Evolutionary conservation across 2,113 vertebrate genomes (phyloP).

Genomic region (Raja brachyura): DNA sequence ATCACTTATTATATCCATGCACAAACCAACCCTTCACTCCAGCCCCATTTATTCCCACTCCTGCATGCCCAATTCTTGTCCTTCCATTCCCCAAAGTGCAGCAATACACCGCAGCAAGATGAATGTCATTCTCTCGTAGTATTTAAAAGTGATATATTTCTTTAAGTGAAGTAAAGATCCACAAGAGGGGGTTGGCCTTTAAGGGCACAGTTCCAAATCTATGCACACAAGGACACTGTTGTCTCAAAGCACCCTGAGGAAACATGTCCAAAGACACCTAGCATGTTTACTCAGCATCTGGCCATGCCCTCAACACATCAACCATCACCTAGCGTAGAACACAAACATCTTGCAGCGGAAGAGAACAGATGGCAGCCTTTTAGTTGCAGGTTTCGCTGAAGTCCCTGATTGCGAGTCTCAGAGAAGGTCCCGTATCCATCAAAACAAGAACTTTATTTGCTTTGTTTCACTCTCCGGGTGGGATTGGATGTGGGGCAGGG

Average conservation of each 20-base stretch:
- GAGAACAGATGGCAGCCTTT: neutral
- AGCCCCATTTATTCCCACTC: neutral
- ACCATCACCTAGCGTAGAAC: neutral
- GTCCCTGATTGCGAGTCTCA: neutral
- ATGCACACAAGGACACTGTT: neutral
- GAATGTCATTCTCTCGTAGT: neutral
- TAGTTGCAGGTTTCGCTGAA: neutral
- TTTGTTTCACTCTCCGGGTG: neutral
- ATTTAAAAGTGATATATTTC: neutral
- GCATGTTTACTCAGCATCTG: neutral
- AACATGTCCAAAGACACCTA: neutral
- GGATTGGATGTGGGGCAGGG: too few species aligned
- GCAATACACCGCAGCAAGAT: neutral
- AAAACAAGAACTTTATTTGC: neutral
- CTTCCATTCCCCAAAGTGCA: neutral
- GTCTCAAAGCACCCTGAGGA: neutral
- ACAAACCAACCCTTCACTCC: neutral
- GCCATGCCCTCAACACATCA: neutral
- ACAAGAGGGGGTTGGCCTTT: neutral
- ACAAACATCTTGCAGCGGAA: neutral
- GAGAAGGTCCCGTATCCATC: neutral
- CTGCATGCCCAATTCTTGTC: too few species aligned
- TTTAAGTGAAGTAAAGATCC: too few species aligned
- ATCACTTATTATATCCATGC: neutral
- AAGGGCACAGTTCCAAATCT: conserved; percentile 12